phyloP scores from a whole-genome alignment of 2,888 invertebrate species.

The Tipula helvola region DNA sequence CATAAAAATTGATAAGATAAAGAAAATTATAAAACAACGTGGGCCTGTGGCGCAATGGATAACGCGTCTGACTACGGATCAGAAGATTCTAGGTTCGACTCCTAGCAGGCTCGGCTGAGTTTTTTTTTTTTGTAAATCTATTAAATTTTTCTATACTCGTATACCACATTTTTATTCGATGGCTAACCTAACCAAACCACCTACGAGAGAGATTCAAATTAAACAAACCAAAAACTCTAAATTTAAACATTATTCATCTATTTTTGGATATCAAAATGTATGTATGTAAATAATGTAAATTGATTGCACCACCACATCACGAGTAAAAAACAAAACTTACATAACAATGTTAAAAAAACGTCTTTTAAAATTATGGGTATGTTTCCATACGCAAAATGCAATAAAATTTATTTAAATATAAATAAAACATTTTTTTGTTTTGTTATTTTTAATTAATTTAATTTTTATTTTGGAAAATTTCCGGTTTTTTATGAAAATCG shows the following conservation, averaged over 20 bases:
- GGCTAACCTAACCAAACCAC: background rate
- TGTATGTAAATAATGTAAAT: background rate
- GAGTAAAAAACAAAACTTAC: background rate
- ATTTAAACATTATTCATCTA: background rate
- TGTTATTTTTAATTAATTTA: background rate
- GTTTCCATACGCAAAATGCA: background rate
- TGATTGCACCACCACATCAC: background rate
- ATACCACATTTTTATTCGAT: background rate
- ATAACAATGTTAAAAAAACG: background rate
- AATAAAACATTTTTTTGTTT: background rate
- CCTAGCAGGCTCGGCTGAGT: background rate
- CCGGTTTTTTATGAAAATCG: background rate
- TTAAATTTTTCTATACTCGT: background rate
- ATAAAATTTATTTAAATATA: background rate
- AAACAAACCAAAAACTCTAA: background rate
- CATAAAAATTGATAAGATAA: no score
- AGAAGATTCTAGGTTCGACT: conserved; percentile 12
- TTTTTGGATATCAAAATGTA: background rate
- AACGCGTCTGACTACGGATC: conserved; percentile 13
- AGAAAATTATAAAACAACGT: no score
- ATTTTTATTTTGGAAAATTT: background rate
- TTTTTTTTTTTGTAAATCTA: background rate
- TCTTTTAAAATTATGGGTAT: background rate
- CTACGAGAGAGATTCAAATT: background rate
- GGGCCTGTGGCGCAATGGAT: background rate